phyloP scores from a whole-genome alignment of 2,113 vertebrate genomes.

The Melozone crissalis region DNA sequence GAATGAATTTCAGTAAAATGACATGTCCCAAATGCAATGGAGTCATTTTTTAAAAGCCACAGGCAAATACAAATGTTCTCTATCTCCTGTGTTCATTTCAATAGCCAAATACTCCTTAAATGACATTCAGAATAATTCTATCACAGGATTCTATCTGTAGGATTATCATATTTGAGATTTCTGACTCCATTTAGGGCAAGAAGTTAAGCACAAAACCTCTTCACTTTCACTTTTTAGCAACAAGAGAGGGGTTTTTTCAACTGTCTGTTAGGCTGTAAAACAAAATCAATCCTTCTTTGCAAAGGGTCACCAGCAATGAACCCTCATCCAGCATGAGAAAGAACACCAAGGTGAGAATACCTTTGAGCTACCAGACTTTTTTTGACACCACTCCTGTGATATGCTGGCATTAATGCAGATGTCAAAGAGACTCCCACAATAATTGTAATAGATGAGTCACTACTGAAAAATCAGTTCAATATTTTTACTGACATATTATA shows the following conservation, averaged over 20 bases:
- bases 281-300: neutral
- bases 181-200: neutral
- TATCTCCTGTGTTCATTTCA: neutral
- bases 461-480: neutral
- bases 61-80: neutral
- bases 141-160: neutral
- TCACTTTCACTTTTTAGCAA: neutral
- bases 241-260: neutral
- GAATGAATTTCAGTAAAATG: neutral
- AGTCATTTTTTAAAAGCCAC: neutral
- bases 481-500: neutral
- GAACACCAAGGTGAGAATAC: neutral
- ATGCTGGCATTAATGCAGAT: neutral
- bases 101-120: neutral
- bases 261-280: neutral
- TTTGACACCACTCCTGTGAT: neutral
- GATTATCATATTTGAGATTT: neutral
- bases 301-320: neutral
- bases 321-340: neutral
- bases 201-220: neutral
- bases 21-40: neutral
- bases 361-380: neutral
- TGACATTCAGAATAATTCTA: neutral
- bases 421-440: neutral
- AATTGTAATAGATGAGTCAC: neutral